A percentile compares a stretch with the other conserved stretches of the same genome.
Conservation (phyloP, 2,113 vertebrate genomes). For the Galbula dea region DNA sequence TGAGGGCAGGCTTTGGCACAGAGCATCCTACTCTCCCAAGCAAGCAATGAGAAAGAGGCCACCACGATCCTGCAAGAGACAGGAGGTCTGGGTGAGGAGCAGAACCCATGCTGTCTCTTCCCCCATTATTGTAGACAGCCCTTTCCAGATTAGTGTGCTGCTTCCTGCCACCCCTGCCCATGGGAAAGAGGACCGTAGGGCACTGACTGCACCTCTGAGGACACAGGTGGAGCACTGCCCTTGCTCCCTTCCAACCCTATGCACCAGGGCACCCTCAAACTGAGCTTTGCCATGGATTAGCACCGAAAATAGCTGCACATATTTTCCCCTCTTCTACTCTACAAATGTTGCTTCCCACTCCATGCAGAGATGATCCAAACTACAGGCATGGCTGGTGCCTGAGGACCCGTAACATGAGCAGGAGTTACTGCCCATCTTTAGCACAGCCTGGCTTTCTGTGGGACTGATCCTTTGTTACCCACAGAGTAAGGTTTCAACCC, state of each 20-base stretch:
- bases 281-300: background rate
- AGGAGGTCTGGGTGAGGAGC: background rate
- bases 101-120: fast-evolving
- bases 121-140: background rate
- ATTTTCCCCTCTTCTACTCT: background rate
- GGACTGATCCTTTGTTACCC: background rate
- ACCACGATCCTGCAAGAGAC: background rate
- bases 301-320: background rate
- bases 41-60: background rate
- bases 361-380: background rate
- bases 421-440: background rate
- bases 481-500: background rate
- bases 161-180: background rate
- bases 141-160: background rate
- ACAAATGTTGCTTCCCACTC: background rate
- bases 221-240: background rate
- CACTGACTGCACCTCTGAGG: fast-evolving
- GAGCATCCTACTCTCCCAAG: background rate
- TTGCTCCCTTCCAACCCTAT: background rate
- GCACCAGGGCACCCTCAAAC: background rate
- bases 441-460: background rate
- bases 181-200: background rate
- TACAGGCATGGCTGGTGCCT: background rate
- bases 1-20: background rate
- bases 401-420: background rate